Base-by-base conservation (phyloP, 1,140 invertebrate species). In the Trichogramma pretiosum region DNA sequence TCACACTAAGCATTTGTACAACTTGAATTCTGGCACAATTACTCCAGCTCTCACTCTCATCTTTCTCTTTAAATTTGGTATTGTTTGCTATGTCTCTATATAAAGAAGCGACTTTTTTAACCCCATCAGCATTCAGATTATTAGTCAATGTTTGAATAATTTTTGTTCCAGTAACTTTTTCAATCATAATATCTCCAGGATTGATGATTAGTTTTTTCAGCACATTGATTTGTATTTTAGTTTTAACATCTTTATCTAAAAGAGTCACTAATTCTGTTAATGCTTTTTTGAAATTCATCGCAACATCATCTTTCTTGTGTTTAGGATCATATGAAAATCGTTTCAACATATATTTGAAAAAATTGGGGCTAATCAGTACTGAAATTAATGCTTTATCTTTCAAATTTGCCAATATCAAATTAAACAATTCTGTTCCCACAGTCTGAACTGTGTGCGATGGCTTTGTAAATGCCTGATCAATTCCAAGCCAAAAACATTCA, bases 171-270 rank as follows among this genome's bases (percentile, higher is more conserved):
- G 81, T 83, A 22, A 79, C 77, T 63, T 84, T 83, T 57, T 83
- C 79, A 52, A 85, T 81, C 65, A 82, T 79, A 48, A 85, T 75
- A 57, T 78, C 77, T 2, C 83, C 82, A 5, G 81, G 80, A 61
- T 75, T 68, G 24, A 82, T 68, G 21, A 84, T 63, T 4, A 86
- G 59, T 58, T 78, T 81, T 43, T 80, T 77, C 28, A 85, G 59
- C 4, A 79, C 64, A 34, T 63, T 61, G 23, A 82, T 63, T 58
- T 77, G 75, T 21, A 70, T 66, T 57, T 73, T 72, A n/a, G 64
- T 60, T 24, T 72, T 65, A 10, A 75, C 64, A 18, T 70, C 62
- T 50, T 74, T 63, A 13, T 74, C 74, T 17, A 80, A 58, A 40
- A 59, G 57, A 53, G 72, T 72, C 1, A 74, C 59, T 14, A 83